Conservation (phyloP, 2,888 invertebrate species). For the Mylabris sibirica region DNA sequence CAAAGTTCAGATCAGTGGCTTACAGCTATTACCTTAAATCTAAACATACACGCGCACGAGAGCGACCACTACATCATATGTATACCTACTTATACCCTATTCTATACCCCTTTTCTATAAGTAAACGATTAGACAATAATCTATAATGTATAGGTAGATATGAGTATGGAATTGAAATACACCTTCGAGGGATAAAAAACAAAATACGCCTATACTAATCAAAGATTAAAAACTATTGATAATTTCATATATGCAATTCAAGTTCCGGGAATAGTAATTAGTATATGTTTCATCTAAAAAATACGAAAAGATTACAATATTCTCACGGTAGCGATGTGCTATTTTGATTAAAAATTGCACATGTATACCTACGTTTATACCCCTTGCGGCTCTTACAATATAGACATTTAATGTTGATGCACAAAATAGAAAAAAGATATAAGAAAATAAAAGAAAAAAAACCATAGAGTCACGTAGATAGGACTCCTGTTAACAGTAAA, state of each 20-base stretch:
- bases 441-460: conserved; percentile 21
- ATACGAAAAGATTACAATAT: not conserved
- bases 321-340: conserved; percentile 21
- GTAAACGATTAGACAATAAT: not conserved
- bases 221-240: not conserved
- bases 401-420: conserved; percentile 8
- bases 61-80: not conserved
- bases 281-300: not conserved
- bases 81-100: not conserved
- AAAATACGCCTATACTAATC: not conserved
- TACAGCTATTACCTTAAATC: conserved; percentile 35
- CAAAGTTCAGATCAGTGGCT: conserved; percentile 39
- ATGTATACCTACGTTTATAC: conserved; percentile 6
- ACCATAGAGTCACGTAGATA: conserved; percentile 46
- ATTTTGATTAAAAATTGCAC: conserved; percentile 31
- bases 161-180: not conserved
- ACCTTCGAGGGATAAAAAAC: not conserved
- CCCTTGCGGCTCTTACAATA: not conserved
- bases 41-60: conserved; percentile 27
- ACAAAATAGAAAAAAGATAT: conserved; percentile 6
- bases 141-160: not conserved
- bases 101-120: not conserved
- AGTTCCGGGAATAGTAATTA: conserved; percentile 10
- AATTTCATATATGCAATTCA: not conserved
- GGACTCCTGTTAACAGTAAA: conserved; percentile 49